Percentiles rank a stretch among this genome's conserved stretches.
Evolutionary conservation across 2,113 vertebrate genomes (phyloP).

Genomic region (Taxidea taxus): DNA sequence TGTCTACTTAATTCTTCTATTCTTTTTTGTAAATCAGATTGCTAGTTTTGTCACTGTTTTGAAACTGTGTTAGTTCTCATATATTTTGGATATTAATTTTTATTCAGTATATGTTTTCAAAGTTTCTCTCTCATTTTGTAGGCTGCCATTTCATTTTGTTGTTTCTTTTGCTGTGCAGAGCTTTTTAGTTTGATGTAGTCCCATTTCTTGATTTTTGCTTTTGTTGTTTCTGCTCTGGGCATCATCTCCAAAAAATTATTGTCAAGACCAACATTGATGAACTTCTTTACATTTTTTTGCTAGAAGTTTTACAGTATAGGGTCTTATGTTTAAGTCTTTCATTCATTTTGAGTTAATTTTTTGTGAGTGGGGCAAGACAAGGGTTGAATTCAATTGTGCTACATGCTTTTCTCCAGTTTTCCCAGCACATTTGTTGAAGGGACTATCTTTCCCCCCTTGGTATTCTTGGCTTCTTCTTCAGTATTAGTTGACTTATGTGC

Average conservation of each 20-base stretch:
- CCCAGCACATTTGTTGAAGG: not conserved
- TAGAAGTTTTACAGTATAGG: not conserved
- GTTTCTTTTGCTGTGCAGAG: not conserved
- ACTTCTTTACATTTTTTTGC: not conserved
- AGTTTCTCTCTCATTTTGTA: not conserved
- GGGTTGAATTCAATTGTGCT: not conserved
- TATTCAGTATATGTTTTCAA: not conserved
- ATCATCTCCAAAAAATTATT: not conserved
- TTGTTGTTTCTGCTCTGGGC: not conserved
- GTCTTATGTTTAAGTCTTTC: not conserved
- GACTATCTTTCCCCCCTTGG: not conserved
- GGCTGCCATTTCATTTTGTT: not conserved
- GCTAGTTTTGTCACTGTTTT: not conserved
- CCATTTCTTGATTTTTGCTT: not conserved
- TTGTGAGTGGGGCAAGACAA: not conserved
- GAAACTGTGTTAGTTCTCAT: not conserved
- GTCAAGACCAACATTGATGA: not conserved
- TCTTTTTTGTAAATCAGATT: not conserved
- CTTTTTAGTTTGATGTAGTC: not conserved
- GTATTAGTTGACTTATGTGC: not conserved
- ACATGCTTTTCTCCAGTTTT: not conserved
- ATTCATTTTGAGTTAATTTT: not conserved
- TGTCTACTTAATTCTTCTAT: not conserved
- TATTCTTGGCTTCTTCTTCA: not conserved
- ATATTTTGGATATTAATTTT: not conserved